A percentile compares a stretch with the other conserved stretches of the same genome.
phyloP scores from a whole-genome alignment of 2,113 vertebrate species.

The Columbina picui region DNA sequence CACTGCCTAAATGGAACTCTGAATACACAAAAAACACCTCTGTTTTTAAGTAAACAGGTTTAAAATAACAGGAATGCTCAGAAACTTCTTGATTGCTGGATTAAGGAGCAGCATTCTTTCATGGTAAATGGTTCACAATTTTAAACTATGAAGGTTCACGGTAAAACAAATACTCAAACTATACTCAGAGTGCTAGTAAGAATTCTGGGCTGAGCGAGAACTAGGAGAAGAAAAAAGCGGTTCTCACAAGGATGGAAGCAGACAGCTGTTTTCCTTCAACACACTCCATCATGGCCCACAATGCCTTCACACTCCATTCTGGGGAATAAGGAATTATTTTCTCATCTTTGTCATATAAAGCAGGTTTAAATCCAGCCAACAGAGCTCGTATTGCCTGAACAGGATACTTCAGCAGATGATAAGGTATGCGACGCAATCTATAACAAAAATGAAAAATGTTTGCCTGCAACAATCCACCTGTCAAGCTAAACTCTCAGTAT shows the following conservation, averaged over 20 bases:
- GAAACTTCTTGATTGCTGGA: neutral
- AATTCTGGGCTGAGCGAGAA: neutral
- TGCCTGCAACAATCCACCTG: neutral
- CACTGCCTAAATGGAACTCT: neutral
- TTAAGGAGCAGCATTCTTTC: neutral
- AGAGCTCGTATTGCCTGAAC: conserved; percentile 77
- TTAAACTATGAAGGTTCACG: neutral
- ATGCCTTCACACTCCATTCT: conserved; percentile 86
- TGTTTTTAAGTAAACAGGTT: neutral
- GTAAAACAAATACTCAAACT: neutral
- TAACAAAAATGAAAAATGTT: neutral
- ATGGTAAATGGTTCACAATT: neutral
- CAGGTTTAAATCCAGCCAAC: conserved; percentile 86
- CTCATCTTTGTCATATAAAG: conserved; percentile 12
- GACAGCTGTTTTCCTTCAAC: conserved; percentile 79
- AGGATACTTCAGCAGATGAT: conserved; percentile 81
- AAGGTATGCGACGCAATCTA: conserved; percentile 86
- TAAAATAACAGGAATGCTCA: neutral
- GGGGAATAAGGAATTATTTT: conserved; percentile 85
- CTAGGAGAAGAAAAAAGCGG: neutral
- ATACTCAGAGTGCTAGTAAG: neutral
- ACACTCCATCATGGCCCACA: conserved; percentile 83
- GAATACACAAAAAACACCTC: neutral
- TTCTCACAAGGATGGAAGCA: conserved; percentile 80
- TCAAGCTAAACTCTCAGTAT: neutral